Base-by-base conservation (phyloP, 2,113 vertebrate genomes). In the Tamias sibiricus region DNA sequence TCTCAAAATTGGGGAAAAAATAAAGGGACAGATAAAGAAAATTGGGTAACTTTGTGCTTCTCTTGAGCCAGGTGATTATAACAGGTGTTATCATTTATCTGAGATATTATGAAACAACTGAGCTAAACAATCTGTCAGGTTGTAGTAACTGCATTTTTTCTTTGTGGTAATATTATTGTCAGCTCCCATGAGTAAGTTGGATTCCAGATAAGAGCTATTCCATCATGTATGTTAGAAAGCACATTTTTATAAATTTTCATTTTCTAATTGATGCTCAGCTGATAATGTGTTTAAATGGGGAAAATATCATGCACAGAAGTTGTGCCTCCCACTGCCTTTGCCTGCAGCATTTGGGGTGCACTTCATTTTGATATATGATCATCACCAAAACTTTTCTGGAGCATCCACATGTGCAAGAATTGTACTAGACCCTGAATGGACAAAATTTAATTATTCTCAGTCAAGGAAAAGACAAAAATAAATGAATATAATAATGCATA, bases 161-260 rank as follows among this genome's bases (percentile, higher is more conserved):
- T 76, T 59, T 87, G 47, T 59, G 54, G 19, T 59, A 14, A 72
- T 85, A 17, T 68, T 77, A 24, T n/a, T 54, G 1, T 74, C 47
- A 80, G 42, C 57, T 49, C 19, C 72, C 12, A 3, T 42, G 35
- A 44, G 30, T 52, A 47, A 82, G n/a, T 49, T 35, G 13, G 5
- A 47, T 82, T 66, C 52, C 6, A 35, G 30, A 37, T 30, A n/a
- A 82, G 32, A 30, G 30, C 32, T n/a, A n/a, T n/a, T n/a, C n/a
- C n/a, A n/a, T n/a, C n/a, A n/a, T n/a, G n/a, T n/a, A 37, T 44
- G 35, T 26, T 66, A 72, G 69, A 49, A 96, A 82, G 80, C 68
- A 95, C 7, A 89, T 80, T 92, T 82, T 82, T 49, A 49, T 57
- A 71, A 92, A 75, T 17, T 74, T 94, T 26, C 19, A 74, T 37